Percentiles rank a stretch among this genome's conserved stretches.
phyloP scores from a whole-genome alignment of 2,113 vertebrate genomes.

The Tetrax tetrax region DNA sequence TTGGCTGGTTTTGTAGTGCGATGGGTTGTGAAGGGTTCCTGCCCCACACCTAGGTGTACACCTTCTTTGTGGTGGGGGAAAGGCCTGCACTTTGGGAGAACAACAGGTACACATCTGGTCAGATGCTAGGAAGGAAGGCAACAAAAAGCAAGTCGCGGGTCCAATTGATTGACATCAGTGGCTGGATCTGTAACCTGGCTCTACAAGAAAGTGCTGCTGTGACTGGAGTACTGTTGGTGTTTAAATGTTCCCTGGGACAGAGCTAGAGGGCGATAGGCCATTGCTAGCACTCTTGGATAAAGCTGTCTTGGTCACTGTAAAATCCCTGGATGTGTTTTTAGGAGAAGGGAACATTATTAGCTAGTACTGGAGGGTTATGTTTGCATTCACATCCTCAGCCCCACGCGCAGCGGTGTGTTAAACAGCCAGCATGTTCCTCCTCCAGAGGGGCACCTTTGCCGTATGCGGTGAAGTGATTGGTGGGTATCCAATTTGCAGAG shows the following conservation, averaged over 20 bases:
- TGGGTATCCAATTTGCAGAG: background rate
- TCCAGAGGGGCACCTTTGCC: background rate
- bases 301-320: background rate
- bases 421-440: background rate
- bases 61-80: background rate
- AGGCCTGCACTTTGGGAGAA: background rate
- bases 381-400: rapidly evolving
- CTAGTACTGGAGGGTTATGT: background rate
- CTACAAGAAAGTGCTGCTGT: background rate
- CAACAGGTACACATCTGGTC: background rate
- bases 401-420: rapidly evolving
- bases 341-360: background rate
- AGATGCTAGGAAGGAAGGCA: background rate
- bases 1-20: background rate
- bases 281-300: background rate
- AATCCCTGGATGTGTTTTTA: background rate
- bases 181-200: background rate
- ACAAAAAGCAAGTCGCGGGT: background rate
- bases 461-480: background rate
- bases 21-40: background rate
- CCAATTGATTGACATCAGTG: background rate
- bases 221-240: background rate
- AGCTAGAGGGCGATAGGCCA: conserved; percentile 43
- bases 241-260: background rate
- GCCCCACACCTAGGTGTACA: background rate